These are phyloP conservation scores for Saccopteryx bilineata DNA, from an alignment of 2,113 vertebrate genomes.

Conservation along the genomic window DNA sequence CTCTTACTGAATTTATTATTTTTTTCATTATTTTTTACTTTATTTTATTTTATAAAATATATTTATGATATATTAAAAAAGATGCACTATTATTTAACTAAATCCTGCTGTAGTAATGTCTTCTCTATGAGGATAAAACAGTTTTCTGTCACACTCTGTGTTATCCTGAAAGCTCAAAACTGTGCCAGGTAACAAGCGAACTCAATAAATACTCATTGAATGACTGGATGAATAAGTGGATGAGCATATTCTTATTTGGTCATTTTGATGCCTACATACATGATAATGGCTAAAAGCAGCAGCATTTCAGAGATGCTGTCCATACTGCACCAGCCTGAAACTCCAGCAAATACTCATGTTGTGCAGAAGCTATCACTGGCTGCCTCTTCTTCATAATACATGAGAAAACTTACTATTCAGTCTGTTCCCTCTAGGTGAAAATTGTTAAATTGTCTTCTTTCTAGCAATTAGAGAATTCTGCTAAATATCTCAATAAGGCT, in stretches of 20 bases:
- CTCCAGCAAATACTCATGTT: background rate
- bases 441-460: constrained; percentile 55
- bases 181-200: background rate
- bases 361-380: background rate
- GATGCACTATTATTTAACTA: background rate
- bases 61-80: background rate
- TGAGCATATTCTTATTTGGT: background rate
- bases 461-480: background rate
- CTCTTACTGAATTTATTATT: constrained; percentile 3
- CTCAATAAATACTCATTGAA: background rate
- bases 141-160: background rate
- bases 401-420: constrained; percentile 19
- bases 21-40: background rate
- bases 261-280: background rate
- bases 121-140: background rate
- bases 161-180: constrained; percentile 26
- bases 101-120: background rate
- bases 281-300: background rate
- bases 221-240: background rate
- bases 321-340: too few species aligned
- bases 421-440: constrained; percentile 70
- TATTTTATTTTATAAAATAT: background rate
- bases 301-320: background rate
- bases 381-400: background rate
- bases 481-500: background rate